Percentiles rank a stretch among this genome's conserved stretches.
These are phyloP conservation scores for Odontamblyopus rebecca DNA, from an alignment of 2,797 vertebrate genomes.

Conservation along the genomic window DNA sequence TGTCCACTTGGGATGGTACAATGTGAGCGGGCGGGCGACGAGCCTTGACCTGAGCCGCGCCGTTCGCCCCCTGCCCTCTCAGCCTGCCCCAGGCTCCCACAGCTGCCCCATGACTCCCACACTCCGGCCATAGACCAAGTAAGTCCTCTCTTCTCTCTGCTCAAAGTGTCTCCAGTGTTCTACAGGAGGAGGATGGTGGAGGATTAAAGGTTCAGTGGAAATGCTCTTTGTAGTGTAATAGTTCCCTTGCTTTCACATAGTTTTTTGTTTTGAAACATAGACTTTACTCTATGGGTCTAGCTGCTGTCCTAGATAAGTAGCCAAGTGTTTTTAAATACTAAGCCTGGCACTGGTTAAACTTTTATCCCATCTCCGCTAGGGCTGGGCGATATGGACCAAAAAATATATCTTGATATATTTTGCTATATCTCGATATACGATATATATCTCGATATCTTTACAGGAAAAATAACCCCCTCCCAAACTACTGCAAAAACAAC, in stretches of 20 bases:
- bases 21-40: conserved; percentile 67
- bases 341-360: background rate
- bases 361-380: too few relatives aligned
- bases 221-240: background rate
- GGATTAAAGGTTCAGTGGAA: too few relatives aligned
- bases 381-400: too few relatives aligned
- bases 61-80: conserved; percentile 34
- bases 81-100: conserved; percentile 61
- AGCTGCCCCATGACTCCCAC: conserved; percentile 72
- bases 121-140: conserved; percentile 73
- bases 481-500: too few relatives aligned
- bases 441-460: too few relatives aligned
- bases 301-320: background rate
- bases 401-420: too few relatives aligned
- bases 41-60: conserved; percentile 61
- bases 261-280: background rate
- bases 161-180: background rate
- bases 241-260: background rate
- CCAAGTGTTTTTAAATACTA: background rate
- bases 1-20: conserved; percentile 73
- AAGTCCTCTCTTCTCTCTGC: conserved; percentile 29
- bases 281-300: background rate
- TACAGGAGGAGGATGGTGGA: background rate
- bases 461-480: too few relatives aligned
- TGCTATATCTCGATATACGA: too few relatives aligned